phyloP scores from a whole-genome alignment of 2,113 vertebrate species.

The Panurus biarmicus region DNA sequence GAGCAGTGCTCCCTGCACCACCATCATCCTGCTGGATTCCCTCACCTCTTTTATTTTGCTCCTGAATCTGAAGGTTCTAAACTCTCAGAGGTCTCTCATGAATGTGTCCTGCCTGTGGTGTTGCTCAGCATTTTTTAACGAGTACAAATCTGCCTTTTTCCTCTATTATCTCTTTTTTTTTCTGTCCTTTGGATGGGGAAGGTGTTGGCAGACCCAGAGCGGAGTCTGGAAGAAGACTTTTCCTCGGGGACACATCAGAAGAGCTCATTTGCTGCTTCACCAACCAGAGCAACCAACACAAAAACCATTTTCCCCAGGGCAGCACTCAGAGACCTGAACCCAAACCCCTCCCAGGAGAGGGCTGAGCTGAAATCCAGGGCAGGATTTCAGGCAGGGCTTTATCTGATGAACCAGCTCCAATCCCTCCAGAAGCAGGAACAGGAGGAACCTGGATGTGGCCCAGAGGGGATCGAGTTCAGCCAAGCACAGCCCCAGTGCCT shows the following conservation, averaged over 20 bases:
- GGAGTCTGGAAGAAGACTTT: not conserved
- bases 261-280: not conserved
- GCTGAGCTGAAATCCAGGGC: not conserved
- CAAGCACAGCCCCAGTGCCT: not conserved
- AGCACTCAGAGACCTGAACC: not conserved
- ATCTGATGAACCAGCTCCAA: not conserved
- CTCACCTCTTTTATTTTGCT: not conserved
- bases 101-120: not conserved
- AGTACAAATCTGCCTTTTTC: not conserved
- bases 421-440: not conserved
- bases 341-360: not conserved
- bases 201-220: not conserved
- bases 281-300: not conserved
- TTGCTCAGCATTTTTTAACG: not conserved
- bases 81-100: not conserved
- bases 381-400: not conserved
- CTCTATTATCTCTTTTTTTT: not conserved
- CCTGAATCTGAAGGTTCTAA: not conserved
- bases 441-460: not conserved
- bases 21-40: not conserved
- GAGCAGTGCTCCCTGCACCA: not conserved
- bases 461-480: conserved; percentile 41
- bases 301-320: not conserved
- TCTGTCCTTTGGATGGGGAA: too few species aligned
- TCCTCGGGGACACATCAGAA: not conserved